Conservation (phyloP, 2,797 vertebrate genomes). For the Gallirallus australis region DNA sequence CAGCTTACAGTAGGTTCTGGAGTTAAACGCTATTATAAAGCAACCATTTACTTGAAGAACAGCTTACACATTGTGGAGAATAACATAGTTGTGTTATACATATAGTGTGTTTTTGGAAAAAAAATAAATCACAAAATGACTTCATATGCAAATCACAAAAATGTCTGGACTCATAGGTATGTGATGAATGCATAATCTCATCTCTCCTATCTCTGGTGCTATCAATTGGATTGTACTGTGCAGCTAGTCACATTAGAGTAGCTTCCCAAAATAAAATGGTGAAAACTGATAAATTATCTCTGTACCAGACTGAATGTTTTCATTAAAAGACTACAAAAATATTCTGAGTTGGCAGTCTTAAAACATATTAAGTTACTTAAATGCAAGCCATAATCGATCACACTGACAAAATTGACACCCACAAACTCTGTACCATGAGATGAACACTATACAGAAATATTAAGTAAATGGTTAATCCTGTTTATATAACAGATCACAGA, state of each 20-base stretch:
- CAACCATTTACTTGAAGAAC: neutral
- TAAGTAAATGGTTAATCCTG: neutral
- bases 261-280: neutral
- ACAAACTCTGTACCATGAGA: neutral
- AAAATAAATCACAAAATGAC: neutral
- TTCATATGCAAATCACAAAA: neutral
- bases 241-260: neutral
- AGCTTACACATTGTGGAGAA: neutral
- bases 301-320: neutral
- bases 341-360: neutral
- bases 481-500: neutral
- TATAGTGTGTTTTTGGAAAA: rapidly evolving
- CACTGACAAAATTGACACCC: neutral
- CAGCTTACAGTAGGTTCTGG: neutral
- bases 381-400: neutral
- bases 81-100: neutral
- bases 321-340: neutral
- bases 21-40: neutral
- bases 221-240: neutral
- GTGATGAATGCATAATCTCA: neutral
- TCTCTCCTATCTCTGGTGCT: neutral
- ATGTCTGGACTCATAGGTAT: neutral
- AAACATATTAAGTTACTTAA: neutral
- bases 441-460: neutral
- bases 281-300: neutral